A percentile compares a stretch with the other conserved stretches of the same genome.
These are phyloP conservation scores for Ormia ochracea DNA, from an alignment of 2,888 invertebrate species.

Conservation along the genomic window DNA sequence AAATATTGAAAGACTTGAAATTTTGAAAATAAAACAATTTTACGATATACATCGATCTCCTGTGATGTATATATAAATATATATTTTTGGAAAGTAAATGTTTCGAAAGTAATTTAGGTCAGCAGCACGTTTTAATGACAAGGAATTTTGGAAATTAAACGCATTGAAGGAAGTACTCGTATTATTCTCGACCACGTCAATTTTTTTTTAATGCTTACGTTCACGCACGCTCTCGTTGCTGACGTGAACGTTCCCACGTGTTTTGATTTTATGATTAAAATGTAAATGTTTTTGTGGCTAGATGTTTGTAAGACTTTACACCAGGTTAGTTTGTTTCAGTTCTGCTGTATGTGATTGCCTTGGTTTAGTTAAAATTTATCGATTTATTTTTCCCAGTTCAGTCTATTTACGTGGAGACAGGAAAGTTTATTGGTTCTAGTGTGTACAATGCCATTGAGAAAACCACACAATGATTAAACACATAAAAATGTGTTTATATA, in stretches of 20 bases:
- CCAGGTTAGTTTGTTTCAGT: neutral
- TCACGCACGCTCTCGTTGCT: too few species aligned
- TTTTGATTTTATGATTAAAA: neutral
- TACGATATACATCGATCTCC: too few species aligned
- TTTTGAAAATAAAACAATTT: too few species aligned
- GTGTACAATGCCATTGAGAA: neutral
- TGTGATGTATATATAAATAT: too few species aligned
- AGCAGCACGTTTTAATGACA: too few species aligned
- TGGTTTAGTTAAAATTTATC: neutral
- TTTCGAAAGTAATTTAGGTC: too few species aligned
- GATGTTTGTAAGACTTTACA: neutral
- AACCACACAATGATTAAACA: neutral
- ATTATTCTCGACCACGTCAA: too few species aligned
- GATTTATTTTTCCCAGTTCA: constrained; percentile 8
- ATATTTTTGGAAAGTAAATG: too few species aligned
- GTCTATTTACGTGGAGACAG: neutral
- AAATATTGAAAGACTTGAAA: too few species aligned
- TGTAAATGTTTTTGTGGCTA: neutral
- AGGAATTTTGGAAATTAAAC: too few species aligned
- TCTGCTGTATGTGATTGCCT: neutral
- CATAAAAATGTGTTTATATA: neutral
- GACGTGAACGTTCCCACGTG: neutral
- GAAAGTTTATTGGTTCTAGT: neutral
- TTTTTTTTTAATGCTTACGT: too few species aligned
- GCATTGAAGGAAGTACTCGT: too few species aligned